Percentiles rank a stretch among this genome's conserved stretches.
These are phyloP conservation scores for Actinia equina DNA, from an alignment of 64 coral and sea anemone genomes.

Conservation along the genomic window DNA sequence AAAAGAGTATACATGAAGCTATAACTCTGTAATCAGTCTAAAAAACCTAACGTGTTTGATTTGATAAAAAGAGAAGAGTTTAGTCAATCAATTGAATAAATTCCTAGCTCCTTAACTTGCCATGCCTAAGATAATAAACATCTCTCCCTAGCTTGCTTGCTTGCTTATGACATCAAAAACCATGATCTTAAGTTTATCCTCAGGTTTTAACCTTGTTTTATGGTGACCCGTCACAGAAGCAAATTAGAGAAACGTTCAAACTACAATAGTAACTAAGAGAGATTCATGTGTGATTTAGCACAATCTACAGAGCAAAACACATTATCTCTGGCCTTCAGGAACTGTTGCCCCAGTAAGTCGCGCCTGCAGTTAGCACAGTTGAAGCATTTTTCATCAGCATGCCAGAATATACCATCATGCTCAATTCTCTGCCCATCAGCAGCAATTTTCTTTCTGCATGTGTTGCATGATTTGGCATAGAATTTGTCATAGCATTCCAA, in stretches of 20 bases:
- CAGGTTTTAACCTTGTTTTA: neutral
- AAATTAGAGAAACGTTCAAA: neutral
- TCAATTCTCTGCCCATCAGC: conserved; percentile 93
- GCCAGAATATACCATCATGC: conserved; percentile 81
- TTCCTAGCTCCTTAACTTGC: neutral
- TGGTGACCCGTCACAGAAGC: neutral
- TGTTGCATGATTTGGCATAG: conserved; percentile 84
- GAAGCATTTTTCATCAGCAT: conserved; percentile 76
- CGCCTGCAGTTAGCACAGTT: conserved; percentile 66
- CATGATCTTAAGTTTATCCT: neutral
- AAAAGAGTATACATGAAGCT: neutral
- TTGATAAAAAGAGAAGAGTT: neutral
- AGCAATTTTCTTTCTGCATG: conserved; percentile 61
- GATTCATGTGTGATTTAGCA: conserved; percentile 35
- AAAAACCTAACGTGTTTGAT: neutral
- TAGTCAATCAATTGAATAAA: neutral
- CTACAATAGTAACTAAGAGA: neutral
- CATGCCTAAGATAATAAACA: neutral
- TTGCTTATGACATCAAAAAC: too few species aligned
- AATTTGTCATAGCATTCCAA: conserved; percentile 85
- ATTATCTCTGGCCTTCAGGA: conserved; percentile 70
- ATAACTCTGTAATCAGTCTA: neutral
- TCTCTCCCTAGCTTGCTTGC: neutral
- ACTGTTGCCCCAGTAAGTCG: conserved; percentile 71
- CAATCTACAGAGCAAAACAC: conserved; percentile 90